Evolutionary conservation across 2,888 invertebrate genomes (phyloP).

Genomic region (Xestoiulus laeticollis): DNA sequence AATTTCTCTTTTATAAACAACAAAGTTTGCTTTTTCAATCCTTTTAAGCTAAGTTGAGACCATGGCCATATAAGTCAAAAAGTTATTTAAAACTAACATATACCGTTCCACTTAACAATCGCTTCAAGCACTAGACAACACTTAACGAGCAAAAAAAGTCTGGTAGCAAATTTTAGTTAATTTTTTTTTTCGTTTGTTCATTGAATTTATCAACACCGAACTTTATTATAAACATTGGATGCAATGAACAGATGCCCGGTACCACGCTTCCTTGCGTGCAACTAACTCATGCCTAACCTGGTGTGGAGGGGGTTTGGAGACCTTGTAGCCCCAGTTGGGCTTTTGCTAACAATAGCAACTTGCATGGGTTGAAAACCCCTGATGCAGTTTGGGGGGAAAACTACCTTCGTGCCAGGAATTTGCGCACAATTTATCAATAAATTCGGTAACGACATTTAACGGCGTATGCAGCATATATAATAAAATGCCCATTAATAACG

Average conservation of each 20-base stretch:
- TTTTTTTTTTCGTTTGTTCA: neutral
- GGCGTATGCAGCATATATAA: neutral
- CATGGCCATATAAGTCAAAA: no score
- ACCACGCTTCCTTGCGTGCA: slow-evolving; percentile 34
- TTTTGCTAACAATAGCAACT: neutral
- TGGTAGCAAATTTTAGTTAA: neutral
- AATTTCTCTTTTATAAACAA: no score
- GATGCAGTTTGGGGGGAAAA: no score
- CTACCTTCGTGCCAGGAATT: neutral
- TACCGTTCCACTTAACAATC: neutral
- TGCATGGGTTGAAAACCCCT: neutral
- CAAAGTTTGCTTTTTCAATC: no score
- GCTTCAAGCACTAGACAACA: neutral
- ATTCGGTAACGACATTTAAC: slow-evolving; percentile 13
- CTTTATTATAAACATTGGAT: neutral
- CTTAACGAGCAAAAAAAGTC: neutral
- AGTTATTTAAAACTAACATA: no score
- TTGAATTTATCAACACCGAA: neutral
- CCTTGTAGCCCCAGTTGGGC: neutral
- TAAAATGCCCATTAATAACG: neutral
- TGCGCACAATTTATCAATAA: neutral
- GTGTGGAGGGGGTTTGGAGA: neutral
- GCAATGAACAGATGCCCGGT: neutral
- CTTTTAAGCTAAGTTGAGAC: no score
- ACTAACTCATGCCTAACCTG: neutral